Conservation (phyloP, 2,797 vertebrate genomes). For the Oreochromis mossambicus region DNA sequence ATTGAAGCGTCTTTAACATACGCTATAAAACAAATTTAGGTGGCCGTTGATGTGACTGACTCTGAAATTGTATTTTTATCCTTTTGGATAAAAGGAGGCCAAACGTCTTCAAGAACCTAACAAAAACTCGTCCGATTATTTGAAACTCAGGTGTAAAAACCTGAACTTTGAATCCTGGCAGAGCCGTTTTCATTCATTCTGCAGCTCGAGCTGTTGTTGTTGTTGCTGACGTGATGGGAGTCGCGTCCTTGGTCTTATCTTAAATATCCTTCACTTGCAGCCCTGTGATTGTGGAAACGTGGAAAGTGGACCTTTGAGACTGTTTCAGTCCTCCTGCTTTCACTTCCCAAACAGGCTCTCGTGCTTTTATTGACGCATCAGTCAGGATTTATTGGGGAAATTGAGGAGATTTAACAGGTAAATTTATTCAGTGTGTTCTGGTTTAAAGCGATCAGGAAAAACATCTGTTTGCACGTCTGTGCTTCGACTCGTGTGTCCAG, state of each 20-base stretch:
- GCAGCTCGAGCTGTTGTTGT: background rate
- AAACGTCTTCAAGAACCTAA: background rate
- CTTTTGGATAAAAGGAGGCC: background rate
- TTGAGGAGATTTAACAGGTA: background rate
- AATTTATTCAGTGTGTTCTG: background rate
- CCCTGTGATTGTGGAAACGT: background rate
- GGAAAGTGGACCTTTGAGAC: background rate
- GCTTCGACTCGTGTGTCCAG: background rate
- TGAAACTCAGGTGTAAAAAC: background rate
- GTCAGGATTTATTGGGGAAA: background rate
- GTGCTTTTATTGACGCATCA: background rate
- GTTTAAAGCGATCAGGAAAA: background rate
- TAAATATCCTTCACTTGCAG: background rate
- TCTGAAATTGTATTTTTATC: background rate
- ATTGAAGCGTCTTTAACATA: background rate
- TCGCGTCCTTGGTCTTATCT: background rate
- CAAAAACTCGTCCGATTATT: background rate
- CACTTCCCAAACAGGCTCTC: background rate
- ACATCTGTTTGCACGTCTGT: constrained; percentile 5
- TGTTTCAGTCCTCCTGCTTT: background rate
- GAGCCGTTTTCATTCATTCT: background rate
- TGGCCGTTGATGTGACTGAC: background rate
- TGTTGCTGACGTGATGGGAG: too few relatives aligned
- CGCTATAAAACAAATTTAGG: background rate
- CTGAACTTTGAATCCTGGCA: background rate